phyloP scores from a whole-genome alignment of 2,888 invertebrate species.

The Periphyllus acericola region DNA sequence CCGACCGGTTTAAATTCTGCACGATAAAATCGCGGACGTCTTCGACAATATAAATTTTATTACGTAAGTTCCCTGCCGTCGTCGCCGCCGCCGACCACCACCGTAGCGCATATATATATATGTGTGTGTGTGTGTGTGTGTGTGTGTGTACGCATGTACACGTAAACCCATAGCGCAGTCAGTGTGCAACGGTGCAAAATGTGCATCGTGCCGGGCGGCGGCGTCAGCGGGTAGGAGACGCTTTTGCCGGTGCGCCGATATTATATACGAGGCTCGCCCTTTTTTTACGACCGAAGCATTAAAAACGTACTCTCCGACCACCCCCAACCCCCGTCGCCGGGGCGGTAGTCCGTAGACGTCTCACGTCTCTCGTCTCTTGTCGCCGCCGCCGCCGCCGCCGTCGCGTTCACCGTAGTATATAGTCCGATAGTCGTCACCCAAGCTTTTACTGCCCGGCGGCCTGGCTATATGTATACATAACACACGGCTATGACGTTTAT shows the following conservation, averaged over 20 bases:
- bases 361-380: slow-evolving; percentile 14
- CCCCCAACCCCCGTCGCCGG: background rate
- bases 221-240: slow-evolving; percentile 16
- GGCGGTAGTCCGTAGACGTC: slow-evolving; percentile 10
- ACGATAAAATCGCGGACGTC: slow-evolving; percentile 61
- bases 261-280: background rate
- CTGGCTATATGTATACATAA: too few relatives aligned
- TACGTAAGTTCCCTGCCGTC: slow-evolving; percentile 48
- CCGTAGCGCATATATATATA: background rate
- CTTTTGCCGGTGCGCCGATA: background rate
- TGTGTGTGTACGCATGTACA: background rate
- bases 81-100: background rate
- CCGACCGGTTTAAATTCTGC: slow-evolving; percentile 59
- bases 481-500: background rate
- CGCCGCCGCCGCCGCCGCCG: background rate
- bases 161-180: background rate
- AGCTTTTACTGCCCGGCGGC: slow-evolving; percentile 41
- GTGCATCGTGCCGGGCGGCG: slow-evolving; percentile 16
- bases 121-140: background rate
- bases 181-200: slow-evolving; percentile 55
- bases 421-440: slow-evolving; percentile 8
- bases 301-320: slow-evolving; percentile 27
- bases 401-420: background rate
- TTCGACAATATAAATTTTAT: slow-evolving; percentile 62
- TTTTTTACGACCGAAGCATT: slow-evolving; percentile 43